Evolutionary conservation across 2,113 vertebrate species (phyloP).

Genomic region (Oreocharis arfaki): DNA sequence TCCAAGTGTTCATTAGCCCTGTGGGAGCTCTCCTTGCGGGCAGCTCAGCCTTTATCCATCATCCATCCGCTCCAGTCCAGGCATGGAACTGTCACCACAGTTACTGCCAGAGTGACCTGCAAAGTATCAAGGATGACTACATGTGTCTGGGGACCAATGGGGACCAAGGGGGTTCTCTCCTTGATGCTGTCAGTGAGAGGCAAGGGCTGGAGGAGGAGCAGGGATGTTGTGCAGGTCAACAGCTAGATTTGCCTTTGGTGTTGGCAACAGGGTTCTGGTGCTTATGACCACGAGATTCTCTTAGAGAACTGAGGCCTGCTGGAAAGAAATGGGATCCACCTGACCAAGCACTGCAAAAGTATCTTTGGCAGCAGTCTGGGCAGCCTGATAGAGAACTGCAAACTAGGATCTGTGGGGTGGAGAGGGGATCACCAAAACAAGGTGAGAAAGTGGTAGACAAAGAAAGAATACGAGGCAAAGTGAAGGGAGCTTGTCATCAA

Average conservation of each 20-base stretch:
- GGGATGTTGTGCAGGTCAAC: neutral
- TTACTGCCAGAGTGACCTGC: neutral
- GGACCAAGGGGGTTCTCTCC: neutral
- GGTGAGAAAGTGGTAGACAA: neutral
- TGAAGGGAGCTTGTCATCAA: neutral
- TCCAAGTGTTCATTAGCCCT: neutral
- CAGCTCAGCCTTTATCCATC: neutral
- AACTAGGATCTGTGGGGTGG: neutral
- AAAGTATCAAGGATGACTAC: too few species aligned
- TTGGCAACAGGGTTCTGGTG: neutral
- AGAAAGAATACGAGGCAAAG: neutral
- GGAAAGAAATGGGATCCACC: neutral
- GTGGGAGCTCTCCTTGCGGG: neutral
- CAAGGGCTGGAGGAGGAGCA: neutral
- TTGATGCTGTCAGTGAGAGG: neutral
- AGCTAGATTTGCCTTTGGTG: neutral
- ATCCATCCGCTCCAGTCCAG: neutral
- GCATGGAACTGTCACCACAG: neutral
- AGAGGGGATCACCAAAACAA: neutral
- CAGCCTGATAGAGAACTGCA: neutral
- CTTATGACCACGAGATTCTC: neutral
- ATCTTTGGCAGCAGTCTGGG: neutral
- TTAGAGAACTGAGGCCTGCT: neutral
- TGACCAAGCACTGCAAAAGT: neutral
- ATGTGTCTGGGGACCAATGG: fast-evolving